Evolutionary conservation across 2,888 invertebrate genomes (phyloP).

Genomic region (Meliscaeva auricollis): DNA sequence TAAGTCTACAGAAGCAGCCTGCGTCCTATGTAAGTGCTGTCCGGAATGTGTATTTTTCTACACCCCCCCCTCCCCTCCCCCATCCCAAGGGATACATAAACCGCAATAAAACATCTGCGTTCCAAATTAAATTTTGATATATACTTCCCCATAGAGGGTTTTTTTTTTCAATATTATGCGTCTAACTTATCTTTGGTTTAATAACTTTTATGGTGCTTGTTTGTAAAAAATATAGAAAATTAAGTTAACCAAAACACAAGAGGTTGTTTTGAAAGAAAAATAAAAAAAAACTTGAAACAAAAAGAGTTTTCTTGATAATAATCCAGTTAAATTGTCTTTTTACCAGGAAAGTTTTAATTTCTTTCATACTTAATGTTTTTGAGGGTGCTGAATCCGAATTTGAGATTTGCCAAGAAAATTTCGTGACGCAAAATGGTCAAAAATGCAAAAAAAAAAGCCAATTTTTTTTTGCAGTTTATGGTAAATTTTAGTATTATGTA

Average conservation of each 20-base stretch:
- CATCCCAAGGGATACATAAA: background rate
- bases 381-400: no score
- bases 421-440: no score
- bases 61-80: background rate
- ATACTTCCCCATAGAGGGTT: background rate
- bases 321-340: no score
- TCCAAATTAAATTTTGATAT: conserved; percentile 33
- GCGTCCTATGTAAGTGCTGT: background rate
- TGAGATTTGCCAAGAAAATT: no score
- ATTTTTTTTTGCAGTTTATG: no score
- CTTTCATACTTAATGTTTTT: no score
- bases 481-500: no score
- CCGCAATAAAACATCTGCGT: conserved; percentile 36
- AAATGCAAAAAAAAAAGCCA: no score
- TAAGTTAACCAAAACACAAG: background rate
- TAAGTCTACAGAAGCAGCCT: background rate
- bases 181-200: background rate
- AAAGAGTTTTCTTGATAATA: no score
- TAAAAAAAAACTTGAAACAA: no score
- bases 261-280: background rate
- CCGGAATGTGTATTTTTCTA: background rate
- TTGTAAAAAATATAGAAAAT: background rate
- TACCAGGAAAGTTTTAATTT: no score
- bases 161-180: background rate
- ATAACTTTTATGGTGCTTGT: background rate